Percentiles rank a stretch among this genome's conserved stretches.
Conservation (phyloP, 2,797 vertebrate genomes). For the Tragopan temminckii region DNA sequence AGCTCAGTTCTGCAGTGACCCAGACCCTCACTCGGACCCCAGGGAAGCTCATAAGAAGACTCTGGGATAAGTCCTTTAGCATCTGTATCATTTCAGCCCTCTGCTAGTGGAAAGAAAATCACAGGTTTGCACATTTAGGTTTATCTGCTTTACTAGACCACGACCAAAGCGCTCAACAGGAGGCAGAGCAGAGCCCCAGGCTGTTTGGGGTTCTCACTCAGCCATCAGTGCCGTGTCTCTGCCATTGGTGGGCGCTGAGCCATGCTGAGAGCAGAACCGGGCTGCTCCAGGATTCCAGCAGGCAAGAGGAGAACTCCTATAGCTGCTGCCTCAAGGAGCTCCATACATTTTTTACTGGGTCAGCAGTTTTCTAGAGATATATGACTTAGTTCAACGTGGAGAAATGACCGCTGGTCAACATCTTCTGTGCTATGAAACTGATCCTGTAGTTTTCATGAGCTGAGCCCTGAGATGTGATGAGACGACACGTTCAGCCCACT, state of each 20-base stretch:
- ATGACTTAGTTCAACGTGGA: conserved; percentile 40
- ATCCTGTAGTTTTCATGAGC: conserved; percentile 34
- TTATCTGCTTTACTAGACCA: background rate
- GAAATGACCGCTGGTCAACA: background rate
- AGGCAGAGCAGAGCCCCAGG: background rate
- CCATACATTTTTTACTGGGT: background rate
- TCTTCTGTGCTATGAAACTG: conserved; percentile 22
- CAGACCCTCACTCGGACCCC: background rate
- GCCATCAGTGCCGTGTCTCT: background rate
- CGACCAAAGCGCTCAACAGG: background rate
- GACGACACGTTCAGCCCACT: background rate
- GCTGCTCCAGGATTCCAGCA: conserved; percentile 1
- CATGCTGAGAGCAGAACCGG: background rate
- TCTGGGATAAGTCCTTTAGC: background rate
- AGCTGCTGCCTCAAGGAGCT: background rate
- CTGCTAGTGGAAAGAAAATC: background rate
- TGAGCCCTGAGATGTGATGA: conserved; percentile 2
- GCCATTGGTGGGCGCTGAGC: background rate
- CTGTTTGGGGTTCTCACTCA: background rate
- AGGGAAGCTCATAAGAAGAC: background rate
- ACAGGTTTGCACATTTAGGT: background rate
- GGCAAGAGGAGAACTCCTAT: background rate
- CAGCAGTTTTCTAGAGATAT: conserved; percentile 46
- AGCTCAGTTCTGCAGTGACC: background rate
- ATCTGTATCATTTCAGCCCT: conserved; percentile 2